Percentiles rank a stretch among this genome's conserved stretches.
phyloP scores from a whole-genome alignment of 2,797 vertebrate species.

The Furcifer pardalis region DNA sequence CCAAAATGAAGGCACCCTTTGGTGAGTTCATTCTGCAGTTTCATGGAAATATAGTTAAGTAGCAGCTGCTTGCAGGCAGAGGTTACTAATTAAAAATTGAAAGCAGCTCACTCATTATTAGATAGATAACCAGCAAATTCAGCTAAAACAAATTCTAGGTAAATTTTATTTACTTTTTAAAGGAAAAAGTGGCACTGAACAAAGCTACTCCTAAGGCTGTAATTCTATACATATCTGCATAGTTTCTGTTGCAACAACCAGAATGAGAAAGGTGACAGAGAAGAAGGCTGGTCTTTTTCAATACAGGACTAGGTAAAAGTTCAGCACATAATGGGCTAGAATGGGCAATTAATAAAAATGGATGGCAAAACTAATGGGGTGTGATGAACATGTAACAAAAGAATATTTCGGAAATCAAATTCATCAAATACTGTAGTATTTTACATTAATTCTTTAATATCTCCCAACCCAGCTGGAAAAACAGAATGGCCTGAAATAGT shows the following conservation, averaged over 20 bases:
- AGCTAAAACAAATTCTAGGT: background rate
- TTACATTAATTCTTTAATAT: too few species aligned
- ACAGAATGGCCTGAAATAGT: too few species aligned
- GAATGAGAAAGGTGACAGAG: background rate
- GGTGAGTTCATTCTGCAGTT: too few species aligned
- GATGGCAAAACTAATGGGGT: too few species aligned
- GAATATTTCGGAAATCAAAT: too few species aligned
- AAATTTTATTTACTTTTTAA: background rate
- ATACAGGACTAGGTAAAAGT: background rate
- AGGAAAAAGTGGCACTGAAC: background rate
- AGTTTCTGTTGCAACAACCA: background rate
- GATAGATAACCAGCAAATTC: background rate
- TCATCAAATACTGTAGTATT: too few species aligned
- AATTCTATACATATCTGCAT: background rate
- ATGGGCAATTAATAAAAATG: too few species aligned
- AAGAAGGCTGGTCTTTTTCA: background rate
- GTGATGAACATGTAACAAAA: too few species aligned
- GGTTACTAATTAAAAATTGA: slow-evolving; percentile 22
- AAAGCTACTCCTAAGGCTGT: background rate
- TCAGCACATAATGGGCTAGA: too few species aligned
- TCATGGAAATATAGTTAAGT: background rate
- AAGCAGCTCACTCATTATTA: background rate
- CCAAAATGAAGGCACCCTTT: too few species aligned
- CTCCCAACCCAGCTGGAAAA: too few species aligned
- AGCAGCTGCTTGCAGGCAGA: slow-evolving; percentile 2